These are phyloP conservation scores for Sceloporus undulatus DNA, from an alignment of 2,113 vertebrate species.

Conservation along the genomic window DNA sequence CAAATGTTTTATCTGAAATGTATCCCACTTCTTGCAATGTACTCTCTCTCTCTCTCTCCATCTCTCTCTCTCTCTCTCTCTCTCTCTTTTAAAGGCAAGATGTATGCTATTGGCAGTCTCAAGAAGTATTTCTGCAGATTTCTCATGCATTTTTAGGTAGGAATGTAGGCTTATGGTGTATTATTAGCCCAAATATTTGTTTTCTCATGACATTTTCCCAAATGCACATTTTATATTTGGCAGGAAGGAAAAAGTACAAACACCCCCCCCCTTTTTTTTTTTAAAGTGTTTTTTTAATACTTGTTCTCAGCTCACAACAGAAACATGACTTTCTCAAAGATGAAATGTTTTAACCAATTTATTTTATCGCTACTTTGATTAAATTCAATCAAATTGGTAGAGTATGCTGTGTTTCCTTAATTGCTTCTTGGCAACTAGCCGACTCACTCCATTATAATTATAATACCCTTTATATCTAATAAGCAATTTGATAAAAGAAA, in stretches of 20 bases:
- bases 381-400: constrained; percentile 35
- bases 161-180: neutral
- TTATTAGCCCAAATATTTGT: neutral
- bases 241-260: neutral
- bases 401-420: constrained; percentile 51
- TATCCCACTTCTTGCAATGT: neutral
- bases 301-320: constrained; percentile 9
- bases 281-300: neutral
- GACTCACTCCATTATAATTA: constrained; percentile 40
- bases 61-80: too few relatives aligned
- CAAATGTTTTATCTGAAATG: neutral
- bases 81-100: too few relatives aligned
- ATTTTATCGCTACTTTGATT: constrained; percentile 35
- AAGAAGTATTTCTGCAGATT: neutral
- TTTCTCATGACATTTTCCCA: constrained; percentile 10
- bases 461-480: constrained; percentile 50
- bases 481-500: constrained; percentile 48
- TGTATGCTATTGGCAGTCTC: neutral
- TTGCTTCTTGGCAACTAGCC: constrained; percentile 39
- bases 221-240: neutral
- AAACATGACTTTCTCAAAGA: constrained; percentile 31
- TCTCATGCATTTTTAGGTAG: neutral
- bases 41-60: too few relatives aligned
- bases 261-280: neutral
- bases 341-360: constrained; percentile 43